Base-by-base conservation (phyloP, 2,113 vertebrate species). In the Lepisosteus oculatus region DNA sequence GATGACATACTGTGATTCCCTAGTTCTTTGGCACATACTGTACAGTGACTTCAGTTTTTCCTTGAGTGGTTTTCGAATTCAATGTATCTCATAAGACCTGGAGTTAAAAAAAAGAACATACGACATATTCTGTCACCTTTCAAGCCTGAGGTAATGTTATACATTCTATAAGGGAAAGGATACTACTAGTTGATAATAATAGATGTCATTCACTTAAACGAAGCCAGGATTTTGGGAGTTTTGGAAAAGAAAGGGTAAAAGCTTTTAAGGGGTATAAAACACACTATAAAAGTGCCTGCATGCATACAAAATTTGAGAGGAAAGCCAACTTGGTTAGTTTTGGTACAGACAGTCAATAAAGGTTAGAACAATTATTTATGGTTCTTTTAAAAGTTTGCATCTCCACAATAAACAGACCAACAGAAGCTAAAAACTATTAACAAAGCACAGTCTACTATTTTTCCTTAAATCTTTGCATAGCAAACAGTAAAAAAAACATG, bases 181-280 rank as follows among this genome's bases (percentile, higher is more conserved):
- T 65, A 69, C 55, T 72, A 7, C 63, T 15, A 76, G 55, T 69
- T 65, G 51, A 41, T 29, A 29, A 47, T 67, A 72, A 43, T 9
- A n/a, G 71, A 55, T 66, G 68, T 71, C 29, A 72, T 70, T 75
- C 51, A 69, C 72, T 74, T 63, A 71, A 70, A 69, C 51, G 8
- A 61, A 62, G 47, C 1, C 57, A 13, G 57, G n/a, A 2, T 64
- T 55, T 74, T 45, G 51, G 51, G 41, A 54, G 65, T 45, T 67
- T 68, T 42, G 56, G 75, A 55, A 74, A 73, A 77, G 69, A 79
- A 84, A 80, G 61, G 70, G 76, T 67, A 76, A 83, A 75, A 73
- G 82, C 74, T 83, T 82, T 80, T 82, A 76, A 84, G 85, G 69
- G 61, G 73, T 87, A 87, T 84, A 88, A 88, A 91, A 73, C 63